Conservation (phyloP, 1,140 invertebrate genomes). For the Chelonus insularis region DNA sequence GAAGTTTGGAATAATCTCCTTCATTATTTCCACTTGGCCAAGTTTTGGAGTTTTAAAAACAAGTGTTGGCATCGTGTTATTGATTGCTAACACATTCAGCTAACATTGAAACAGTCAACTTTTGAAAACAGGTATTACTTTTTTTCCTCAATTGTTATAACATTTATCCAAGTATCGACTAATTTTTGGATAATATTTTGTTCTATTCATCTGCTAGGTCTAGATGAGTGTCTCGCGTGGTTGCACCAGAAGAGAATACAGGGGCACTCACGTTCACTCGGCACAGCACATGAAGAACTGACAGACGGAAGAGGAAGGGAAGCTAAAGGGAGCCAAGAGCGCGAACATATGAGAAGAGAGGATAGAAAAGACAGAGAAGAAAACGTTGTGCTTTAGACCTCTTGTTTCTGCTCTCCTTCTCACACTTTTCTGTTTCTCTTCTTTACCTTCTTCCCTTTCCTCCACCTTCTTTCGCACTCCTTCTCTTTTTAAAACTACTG, state of each 20-base stretch:
- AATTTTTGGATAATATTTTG: background rate
- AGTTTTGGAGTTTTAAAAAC: too few species aligned
- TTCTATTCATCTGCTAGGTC: background rate
- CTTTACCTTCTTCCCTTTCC: conserved; percentile 14
- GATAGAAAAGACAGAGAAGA: too few species aligned
- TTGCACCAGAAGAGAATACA: conserved; percentile 14
- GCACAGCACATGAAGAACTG: conserved; percentile 43
- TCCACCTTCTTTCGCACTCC: background rate
- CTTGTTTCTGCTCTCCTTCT: background rate
- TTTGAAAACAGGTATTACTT: too few species aligned
- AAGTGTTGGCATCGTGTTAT: too few species aligned
- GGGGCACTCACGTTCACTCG: conserved; percentile 30
- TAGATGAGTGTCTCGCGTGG: conserved; percentile 11
- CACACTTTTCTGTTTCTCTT: conserved; percentile 18
- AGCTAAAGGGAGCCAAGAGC: conserved; percentile 24
- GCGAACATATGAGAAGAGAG: conserved; percentile 32
- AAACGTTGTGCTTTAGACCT: background rate
- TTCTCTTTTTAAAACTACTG: background rate
- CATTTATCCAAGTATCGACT: too few species aligned
- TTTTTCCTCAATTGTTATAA: too few species aligned
- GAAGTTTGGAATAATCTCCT: too few species aligned
- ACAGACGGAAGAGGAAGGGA: conserved; percentile 42
- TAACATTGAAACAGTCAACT: too few species aligned
- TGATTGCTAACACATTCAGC: too few species aligned
- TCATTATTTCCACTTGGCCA: too few species aligned